Conservation (phyloP, 1,140 invertebrate species). For the Leucophenga varia region DNA sequence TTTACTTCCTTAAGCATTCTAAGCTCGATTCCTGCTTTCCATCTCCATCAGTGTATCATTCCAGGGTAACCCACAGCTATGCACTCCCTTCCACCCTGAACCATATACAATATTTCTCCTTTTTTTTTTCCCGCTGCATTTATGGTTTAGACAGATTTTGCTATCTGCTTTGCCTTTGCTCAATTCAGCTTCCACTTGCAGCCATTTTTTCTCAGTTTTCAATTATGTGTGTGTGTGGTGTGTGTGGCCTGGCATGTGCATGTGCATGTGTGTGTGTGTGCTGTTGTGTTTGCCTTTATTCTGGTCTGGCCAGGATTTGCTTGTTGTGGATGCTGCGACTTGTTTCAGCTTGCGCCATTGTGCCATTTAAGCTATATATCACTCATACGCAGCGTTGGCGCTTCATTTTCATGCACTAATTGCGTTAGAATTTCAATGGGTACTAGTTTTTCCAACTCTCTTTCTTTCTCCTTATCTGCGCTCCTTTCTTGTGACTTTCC, state of each 20-base stretch:
- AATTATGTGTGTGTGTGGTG: constrained; percentile 26
- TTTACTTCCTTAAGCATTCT: too few species aligned
- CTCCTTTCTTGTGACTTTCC: background rate
- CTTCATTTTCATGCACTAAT: constrained; percentile 53
- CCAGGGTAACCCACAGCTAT: too few species aligned
- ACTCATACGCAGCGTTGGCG: constrained; percentile 48
- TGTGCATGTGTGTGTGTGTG: background rate
- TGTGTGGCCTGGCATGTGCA: background rate
- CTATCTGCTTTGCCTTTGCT: too few species aligned
- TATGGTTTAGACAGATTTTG: constrained; percentile 40
- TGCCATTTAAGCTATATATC: constrained; percentile 48
- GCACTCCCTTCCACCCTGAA: too few species aligned
- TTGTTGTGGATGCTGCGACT: constrained; percentile 12
- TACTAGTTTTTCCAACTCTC: background rate
- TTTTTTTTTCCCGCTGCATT: too few species aligned
- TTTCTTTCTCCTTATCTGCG: background rate
- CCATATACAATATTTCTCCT: too few species aligned
- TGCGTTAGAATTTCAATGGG: constrained; percentile 50
- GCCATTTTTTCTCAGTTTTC: constrained; percentile 31
- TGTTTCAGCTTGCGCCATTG: constrained; percentile 21
- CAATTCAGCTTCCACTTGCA: too few species aligned
- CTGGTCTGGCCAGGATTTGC: constrained; percentile 12
- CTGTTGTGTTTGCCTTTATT: constrained; percentile 8
- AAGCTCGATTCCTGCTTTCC: too few species aligned
- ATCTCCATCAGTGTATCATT: too few species aligned